Conservation (phyloP, 2,797 vertebrate species). For the Nannoperca obscura region DNA sequence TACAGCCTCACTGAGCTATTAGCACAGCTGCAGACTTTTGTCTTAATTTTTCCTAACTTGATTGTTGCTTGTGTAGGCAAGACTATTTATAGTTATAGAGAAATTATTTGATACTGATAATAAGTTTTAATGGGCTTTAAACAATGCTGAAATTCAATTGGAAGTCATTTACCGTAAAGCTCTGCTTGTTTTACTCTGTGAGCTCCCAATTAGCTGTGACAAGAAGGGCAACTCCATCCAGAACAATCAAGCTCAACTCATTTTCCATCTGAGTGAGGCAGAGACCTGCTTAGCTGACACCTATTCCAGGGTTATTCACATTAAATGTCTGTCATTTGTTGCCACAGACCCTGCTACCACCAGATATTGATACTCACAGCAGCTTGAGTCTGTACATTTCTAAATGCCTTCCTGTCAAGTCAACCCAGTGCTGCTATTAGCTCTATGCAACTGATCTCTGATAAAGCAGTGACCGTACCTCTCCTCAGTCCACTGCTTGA, state of each 20-base stretch:
- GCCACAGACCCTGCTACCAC: neutral
- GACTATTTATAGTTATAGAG: neutral
- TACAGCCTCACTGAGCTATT: no score
- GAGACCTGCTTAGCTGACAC: constrained; percentile 5
- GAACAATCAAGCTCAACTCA: constrained; percentile 14
- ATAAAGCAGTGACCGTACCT: neutral
- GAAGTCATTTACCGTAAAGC: constrained; percentile 10
- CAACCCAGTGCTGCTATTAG: neutral
- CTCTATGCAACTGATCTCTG: constrained; percentile 12
- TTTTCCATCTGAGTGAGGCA: constrained; percentile 11
- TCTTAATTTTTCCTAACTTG: neutral
- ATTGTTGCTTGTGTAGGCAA: neutral
- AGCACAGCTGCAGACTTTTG: neutral
- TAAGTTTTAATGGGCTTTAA: neutral
- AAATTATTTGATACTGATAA: neutral
- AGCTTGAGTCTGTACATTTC: constrained; percentile 13
- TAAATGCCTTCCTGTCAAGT: neutral
- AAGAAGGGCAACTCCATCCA: constrained; percentile 13
- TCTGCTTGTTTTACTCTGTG: neutral
- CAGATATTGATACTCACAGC: neutral
- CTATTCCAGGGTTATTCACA: neutral
- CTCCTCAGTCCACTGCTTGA: constrained; percentile 37
- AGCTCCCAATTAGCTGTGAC: constrained; percentile 32
- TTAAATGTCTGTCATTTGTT: constrained; percentile 6
- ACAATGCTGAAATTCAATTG: neutral